Conservation (phyloP, 2,888 invertebrate genomes). For the Rhagium mordax region DNA sequence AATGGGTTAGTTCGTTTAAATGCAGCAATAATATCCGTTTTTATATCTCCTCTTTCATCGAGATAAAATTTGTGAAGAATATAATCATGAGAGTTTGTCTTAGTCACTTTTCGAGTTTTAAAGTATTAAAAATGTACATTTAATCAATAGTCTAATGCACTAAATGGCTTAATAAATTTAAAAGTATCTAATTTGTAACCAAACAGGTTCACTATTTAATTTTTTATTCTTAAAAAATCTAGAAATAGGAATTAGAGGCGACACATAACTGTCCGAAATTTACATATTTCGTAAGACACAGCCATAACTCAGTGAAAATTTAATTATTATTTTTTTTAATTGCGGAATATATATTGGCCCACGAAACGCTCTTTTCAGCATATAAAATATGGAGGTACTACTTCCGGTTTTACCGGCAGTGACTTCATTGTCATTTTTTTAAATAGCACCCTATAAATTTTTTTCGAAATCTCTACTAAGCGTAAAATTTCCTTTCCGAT, state of each 20-base stretch:
- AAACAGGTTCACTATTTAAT: neutral
- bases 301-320: too few species aligned
- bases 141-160: neutral
- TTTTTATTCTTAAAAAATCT: neutral
- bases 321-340: too few species aligned
- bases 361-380: too few species aligned
- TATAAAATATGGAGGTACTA: too few species aligned
- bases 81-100: constrained; percentile 27
- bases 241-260: neutral
- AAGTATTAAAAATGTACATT: constrained; percentile 14
- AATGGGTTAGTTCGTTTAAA: constrained; percentile 29
- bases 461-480: too few species aligned
- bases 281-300: too few species aligned
- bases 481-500: too few species aligned
- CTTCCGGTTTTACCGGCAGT: too few species aligned
- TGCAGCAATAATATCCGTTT: constrained; percentile 27
- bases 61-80: constrained; percentile 22
- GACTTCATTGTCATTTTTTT: too few species aligned
- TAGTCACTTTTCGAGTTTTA: neutral
- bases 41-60: constrained; percentile 17
- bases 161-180: neutral
- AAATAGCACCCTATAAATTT: too few species aligned
- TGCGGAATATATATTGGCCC: too few species aligned
- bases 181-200: neutral
- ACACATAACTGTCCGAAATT: neutral